Percentiles rank a stretch among this genome's conserved stretches.
Conservation (phyloP, 2,113 vertebrate species). For the Rana temporaria region DNA sequence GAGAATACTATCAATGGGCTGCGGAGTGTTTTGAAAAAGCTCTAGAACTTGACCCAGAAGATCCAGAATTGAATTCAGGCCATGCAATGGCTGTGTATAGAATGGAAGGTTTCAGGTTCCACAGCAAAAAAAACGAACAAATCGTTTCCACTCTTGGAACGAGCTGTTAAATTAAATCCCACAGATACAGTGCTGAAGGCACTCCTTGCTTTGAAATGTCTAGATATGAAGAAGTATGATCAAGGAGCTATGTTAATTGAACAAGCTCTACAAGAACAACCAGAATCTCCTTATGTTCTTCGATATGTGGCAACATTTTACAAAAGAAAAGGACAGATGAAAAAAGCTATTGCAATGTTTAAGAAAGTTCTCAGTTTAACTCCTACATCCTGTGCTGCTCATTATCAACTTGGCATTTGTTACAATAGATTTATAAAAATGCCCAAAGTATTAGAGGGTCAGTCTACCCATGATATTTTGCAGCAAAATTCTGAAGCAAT, state of each 20-base stretch:
- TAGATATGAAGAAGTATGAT: constrained; percentile 17
- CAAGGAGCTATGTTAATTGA: constrained; percentile 72
- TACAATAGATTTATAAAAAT: constrained; percentile 62
- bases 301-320: constrained; percentile 78
- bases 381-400: constrained; percentile 67
- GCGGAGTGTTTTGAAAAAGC: constrained; percentile 72
- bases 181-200: constrained; percentile 64
- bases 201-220: constrained; percentile 74
- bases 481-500: constrained; percentile 56
- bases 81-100: constrained; percentile 73
- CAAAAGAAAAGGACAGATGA: constrained; percentile 63
- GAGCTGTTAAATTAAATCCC: constrained; percentile 69
- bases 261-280: constrained; percentile 66
- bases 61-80: constrained; percentile 71
- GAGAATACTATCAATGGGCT: constrained; percentile 67
- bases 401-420: constrained; percentile 76
- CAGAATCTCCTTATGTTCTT: constrained; percentile 69
- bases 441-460: constrained; percentile 29
- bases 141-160: no score
- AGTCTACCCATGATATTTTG: no score
- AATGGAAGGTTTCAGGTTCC: constrained; percentile 49
- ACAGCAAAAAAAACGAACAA: no score
- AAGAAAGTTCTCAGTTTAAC: constrained; percentile 64
- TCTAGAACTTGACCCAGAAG: constrained; percentile 69
- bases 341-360: constrained; percentile 68